Base-by-base conservation (phyloP, 2,888 invertebrate species). In the Arge pagana region DNA sequence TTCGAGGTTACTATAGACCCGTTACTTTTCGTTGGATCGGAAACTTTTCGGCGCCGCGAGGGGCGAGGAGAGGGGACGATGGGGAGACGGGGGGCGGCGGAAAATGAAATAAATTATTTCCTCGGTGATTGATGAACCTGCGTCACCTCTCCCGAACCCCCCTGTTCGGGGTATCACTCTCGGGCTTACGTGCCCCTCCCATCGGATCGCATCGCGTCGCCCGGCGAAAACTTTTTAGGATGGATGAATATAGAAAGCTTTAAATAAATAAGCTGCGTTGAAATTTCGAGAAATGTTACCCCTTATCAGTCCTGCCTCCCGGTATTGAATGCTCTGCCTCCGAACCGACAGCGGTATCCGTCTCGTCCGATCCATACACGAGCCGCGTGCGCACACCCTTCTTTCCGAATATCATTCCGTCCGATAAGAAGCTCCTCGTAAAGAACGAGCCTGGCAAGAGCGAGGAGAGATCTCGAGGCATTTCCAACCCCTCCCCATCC, bases 31-130 rank as follows among this genome's bases (percentile, higher is more conserved):
- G 43, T 45, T 15, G 43, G 23, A 45, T 45, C 43, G 33, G 43
- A 45, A 45, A 45, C 31, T 33, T 33, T n/a, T n/a, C n/a, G n/a
- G n/a, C n/a, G n/a, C n/a, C n/a, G 39, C 36, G 31, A 15, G 39
- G n/a, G 28, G 33, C 13, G 42, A 28, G 36, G 41, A 21, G 13
- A 15, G 28, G 35, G 50, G 26, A 36, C 33, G 48, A 37, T 33
- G 48, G 35, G 36, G 26, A 49, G 21, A 50, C 36, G 49, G 48
- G 21, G 37, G 45, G 18, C 39, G 36, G 37, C 23, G 39, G 15
- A 31, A 24, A 54, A 59, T 61, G 63, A 65, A 66, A 65, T 67
- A 64, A 62, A 62, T 67, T 69, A 67, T 66, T 66, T 66, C 57
- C 58, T 49, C 53, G 51, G 61, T 63, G 66, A 68, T 67, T 64